Evolutionary conservation across 2,888 invertebrate genomes (phyloP), one percentile per base, ranked within the genome.

Genomic region (Petrolisthes cinctipes): DNA sequence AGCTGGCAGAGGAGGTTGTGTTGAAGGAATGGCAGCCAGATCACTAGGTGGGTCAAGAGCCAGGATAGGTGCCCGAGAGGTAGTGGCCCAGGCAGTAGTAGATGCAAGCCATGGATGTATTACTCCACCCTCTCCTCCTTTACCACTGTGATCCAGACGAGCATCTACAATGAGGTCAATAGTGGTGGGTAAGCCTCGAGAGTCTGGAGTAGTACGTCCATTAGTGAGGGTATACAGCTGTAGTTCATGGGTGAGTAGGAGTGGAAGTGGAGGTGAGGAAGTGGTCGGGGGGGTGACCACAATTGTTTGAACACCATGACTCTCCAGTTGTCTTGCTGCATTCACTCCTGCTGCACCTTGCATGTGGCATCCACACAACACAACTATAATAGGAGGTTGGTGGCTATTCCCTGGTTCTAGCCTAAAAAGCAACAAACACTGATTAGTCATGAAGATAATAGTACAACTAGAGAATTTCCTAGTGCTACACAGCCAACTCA

Each of bases 341-440:
- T 95, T 95, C 23, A 96, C 94, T 53, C 95, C 97, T 83, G 95
- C 94, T 82, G 95, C 95, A 9, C 94, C 93, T 91, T 93, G 93
- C 92, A 94, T 94, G 93, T 96, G 95, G 57, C 95, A 94, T 91
- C 95, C 95, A 92, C 95, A 95, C 89, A 97, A 94, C 90, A 96
- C 95, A 86, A 96, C 96, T 82, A 97, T 96, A 80, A 95, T 95
- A 85, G 97, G 97, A 94, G 95, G 95, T 93, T 98, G 98, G 93
- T 98, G 98, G 90, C 95, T 95, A 93, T 98, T 98, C 92, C 96
- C 95, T 79, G 97, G 96, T 92, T 96, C 97, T 86, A 97, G 94
- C 85, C 97, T 92, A 89, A 17, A 85, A 85, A 14, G 80, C 14
- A 57, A 17, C 23, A 51, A 37, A 37, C 37, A 37, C 37, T 37